Evolutionary conservation across 1,140 invertebrate species (phyloP), one percentile per base, ranked within the genome.

Genomic region (Lucilia cuprina): DNA sequence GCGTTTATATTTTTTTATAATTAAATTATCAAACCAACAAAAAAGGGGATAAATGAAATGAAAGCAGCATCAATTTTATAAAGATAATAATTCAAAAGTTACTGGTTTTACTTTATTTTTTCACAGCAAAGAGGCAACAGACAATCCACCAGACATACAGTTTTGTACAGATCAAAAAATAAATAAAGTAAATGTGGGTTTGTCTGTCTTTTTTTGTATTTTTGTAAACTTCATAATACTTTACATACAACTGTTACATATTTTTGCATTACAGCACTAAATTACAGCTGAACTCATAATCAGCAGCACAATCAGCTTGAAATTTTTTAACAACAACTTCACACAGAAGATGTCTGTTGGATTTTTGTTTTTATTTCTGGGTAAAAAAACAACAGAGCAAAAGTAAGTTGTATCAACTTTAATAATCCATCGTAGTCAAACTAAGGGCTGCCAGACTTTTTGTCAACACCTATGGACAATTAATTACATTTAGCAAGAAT

Each of bases 251-350:
- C 7, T 49, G 41, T 49, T 80, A 50, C 41, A 49, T 80, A 80
- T 21, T 49, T 80, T 50, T 7, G 50, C 21, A 49, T 41, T n/a
- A 50, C 41, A 80, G 47, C 77, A 80, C 41, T 80, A 80, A 80
- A 80, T 80, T 49, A 80, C 77, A 80, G 77, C 41, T 49, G 41
- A 50, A 49, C 19, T 80, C 41, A 50, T 80, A 47, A 50, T 47
- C 41, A 80, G 41, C 77, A 80, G 47, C 41, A 80, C 77, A 19
- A 80, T 80, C 77, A n/a, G 77, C 25, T 49, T 80, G n/a, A 80
- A 80, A 49, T 80, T 49, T 50, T 21, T 60, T 60, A n/a, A n/a
- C 14, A 47, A 80, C 77, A 80, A 80, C 77, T 80, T 13, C 9
- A 78, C 3, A 34, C 25, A 19, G 41, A 70, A 19, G 19, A 70